These are phyloP conservation scores for Lagopus leucura DNA, from an alignment of 2,113 vertebrate genomes.

Conservation along the genomic window DNA sequence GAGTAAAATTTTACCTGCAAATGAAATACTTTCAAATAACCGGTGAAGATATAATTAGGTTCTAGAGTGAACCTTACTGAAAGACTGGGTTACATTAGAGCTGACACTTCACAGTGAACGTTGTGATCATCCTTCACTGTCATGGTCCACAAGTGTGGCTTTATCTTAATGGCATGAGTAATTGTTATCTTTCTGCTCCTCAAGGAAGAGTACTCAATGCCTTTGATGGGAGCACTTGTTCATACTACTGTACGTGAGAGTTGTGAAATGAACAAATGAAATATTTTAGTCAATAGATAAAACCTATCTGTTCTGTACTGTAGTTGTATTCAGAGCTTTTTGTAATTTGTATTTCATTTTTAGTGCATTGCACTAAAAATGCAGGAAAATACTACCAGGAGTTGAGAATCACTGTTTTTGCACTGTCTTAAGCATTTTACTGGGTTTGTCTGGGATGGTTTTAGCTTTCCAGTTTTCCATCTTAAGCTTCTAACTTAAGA, in stretches of 20 bases:
- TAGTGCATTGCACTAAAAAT: neutral
- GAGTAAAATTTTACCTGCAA: neutral
- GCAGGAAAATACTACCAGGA: neutral
- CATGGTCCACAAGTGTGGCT: neutral
- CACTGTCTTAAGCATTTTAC: neutral
- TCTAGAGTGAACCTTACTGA: rapidly evolving
- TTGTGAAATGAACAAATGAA: neutral
- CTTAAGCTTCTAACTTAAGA: neutral
- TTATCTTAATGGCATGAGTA: neutral
- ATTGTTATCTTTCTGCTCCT: neutral
- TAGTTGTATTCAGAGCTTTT: rapidly evolving
- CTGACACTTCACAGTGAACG: neutral
- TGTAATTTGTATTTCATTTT: neutral
- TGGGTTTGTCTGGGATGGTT: neutral
- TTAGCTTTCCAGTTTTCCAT: neutral
- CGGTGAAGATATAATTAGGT: neutral
- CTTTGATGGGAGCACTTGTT: neutral
- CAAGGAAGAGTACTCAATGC: neutral
- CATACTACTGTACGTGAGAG: neutral
- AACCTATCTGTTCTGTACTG: neutral
- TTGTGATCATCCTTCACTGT: neutral
- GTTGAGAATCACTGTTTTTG: neutral
- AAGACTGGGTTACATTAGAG: neutral
- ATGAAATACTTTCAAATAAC: neutral
- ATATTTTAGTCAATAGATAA: neutral